Evolutionary conservation across 1,140 invertebrate species (phyloP), one percentile per base, ranked within the genome.

Genomic region (Mylabris phalerata): DNA sequence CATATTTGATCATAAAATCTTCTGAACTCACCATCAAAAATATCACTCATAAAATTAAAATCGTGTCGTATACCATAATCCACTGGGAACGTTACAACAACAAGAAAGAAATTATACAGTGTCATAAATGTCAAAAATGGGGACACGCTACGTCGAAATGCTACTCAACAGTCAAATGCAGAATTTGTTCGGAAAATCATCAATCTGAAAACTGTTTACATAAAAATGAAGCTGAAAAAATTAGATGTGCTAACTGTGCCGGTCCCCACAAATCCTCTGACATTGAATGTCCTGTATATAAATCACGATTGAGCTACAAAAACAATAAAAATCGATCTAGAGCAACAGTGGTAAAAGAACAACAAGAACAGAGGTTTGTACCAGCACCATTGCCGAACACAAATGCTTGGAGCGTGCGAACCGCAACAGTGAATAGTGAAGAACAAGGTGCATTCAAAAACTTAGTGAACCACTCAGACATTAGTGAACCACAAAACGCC

Each of bases 131-230:
- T 27, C 73, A 75, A 64, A 45, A 66, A 9, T 75, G 65, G 67
- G 69, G 69, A 11, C 68, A 75, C 50, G 67, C 69, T 1, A 66
- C 66, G 1, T 6, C 27, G 1, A 70, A 71, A 39, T 74, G 72
- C 27, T 61, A 59, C 26, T 55, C 38, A 25, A 57, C 57, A 6
- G 59, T 66, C 6, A 50, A n/a, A 7, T 73, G 71, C 25, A 32
- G 75, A 0, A 74, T 75, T 64, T 75, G 73, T 61, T 64, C 66
- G 11, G 62, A 56, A 56, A 27, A 50, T 1, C 73, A 75, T 26
- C 45, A 67, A 0, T 74, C 71, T 1, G 63, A 48, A 25, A 62
- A 71, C 0, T 74, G 71, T 25, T 55, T 26, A 48, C 56, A 61
- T 5, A n/a, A 3, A 26, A 57, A 64, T 38, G 64, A 32, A 4